Evolutionary conservation across 2,888 invertebrate genomes (phyloP).

Genomic region (Geotrupes spiniger): DNA sequence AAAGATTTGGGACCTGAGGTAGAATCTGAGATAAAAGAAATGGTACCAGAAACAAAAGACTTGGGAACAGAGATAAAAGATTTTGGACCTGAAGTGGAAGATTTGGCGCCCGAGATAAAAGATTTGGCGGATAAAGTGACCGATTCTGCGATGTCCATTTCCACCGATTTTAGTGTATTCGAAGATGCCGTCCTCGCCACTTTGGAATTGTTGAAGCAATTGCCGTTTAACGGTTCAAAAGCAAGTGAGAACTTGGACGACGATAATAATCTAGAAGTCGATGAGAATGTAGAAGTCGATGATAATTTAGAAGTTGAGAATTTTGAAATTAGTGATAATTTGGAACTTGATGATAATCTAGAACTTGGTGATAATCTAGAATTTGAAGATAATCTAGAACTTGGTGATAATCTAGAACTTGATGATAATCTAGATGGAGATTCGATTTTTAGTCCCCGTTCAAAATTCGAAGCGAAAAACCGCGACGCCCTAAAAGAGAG

Average conservation of each 20-base stretch:
- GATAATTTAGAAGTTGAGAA: slow-evolving; percentile 27
- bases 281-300: slow-evolving; percentile 27
- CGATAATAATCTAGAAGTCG: slow-evolving; percentile 2
- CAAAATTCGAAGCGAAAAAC: too few species aligned
- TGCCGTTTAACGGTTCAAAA: slow-evolving; percentile 15
- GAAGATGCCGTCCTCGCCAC: slow-evolving; percentile 22
- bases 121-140: slow-evolving; percentile 21
- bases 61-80: too few species aligned
- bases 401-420: slow-evolving; percentile 10
- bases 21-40: too few species aligned
- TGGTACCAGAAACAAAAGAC: too few species aligned
- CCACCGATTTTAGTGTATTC: slow-evolving; percentile 19
- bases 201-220: slow-evolving; percentile 16
- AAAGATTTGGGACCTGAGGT: too few species aligned
- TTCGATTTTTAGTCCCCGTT: neutral
- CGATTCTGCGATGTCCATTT: slow-evolving; percentile 19
- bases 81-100: too few species aligned
- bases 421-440: slow-evolving; percentile 2
- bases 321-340: slow-evolving; percentile 20
- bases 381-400: slow-evolving; percentile 4
- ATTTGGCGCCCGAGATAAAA: slow-evolving; percentile 13
- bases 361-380: slow-evolving; percentile 11
- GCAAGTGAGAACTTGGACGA: too few species aligned
- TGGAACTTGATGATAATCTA: slow-evolving; percentile 3
- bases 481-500: too few species aligned